Percentiles rank a stretch among this genome's conserved stretches.
These are phyloP conservation scores for Vulpes ferrilata DNA, from an alignment of 2,113 vertebrate species.

Conservation along the genomic window DNA sequence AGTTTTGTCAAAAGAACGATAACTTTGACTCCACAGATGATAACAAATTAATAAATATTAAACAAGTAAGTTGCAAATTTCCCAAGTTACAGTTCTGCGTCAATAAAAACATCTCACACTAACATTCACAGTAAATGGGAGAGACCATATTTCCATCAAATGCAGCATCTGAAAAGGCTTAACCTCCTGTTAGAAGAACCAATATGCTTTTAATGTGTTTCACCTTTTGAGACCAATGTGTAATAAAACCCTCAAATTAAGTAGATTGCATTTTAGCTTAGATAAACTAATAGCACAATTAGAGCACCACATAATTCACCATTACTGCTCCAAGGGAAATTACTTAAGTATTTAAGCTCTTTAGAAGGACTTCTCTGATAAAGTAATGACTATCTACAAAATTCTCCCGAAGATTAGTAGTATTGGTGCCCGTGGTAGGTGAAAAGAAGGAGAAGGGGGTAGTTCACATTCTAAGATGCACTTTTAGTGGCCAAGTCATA, in stretches of 20 bases:
- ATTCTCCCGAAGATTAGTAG: background rate
- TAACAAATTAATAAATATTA: background rate
- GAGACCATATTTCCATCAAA: slow-evolving; percentile 19
- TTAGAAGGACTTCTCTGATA: slow-evolving; percentile 62
- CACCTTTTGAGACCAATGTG: slow-evolving; percentile 75
- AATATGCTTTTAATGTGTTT: slow-evolving; percentile 69
- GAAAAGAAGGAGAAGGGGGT: background rate
- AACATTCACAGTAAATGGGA: background rate
- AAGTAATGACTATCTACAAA: slow-evolving; percentile 41
- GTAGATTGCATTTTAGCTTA: slow-evolving; percentile 76
- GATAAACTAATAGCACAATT: slow-evolving; percentile 82
- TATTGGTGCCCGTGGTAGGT: background rate
- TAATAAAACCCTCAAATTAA: slow-evolving; percentile 83
- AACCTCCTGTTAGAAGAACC: background rate
- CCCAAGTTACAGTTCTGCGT: background rate
- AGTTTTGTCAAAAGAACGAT: background rate
- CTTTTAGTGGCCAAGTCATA: background rate
- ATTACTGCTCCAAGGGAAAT: slow-evolving; percentile 70
- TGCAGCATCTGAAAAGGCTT: slow-evolving; percentile 21
- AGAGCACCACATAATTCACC: slow-evolving; percentile 65
- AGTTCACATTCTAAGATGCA: background rate
- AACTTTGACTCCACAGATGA: background rate
- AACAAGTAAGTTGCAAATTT: background rate
- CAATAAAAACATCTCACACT: slow-evolving; percentile 39
- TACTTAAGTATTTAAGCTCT: slow-evolving; percentile 75